phyloP scores from a whole-genome alignment of 2,113 vertebrate species.

The Acrocephalus arundinaceus region DNA sequence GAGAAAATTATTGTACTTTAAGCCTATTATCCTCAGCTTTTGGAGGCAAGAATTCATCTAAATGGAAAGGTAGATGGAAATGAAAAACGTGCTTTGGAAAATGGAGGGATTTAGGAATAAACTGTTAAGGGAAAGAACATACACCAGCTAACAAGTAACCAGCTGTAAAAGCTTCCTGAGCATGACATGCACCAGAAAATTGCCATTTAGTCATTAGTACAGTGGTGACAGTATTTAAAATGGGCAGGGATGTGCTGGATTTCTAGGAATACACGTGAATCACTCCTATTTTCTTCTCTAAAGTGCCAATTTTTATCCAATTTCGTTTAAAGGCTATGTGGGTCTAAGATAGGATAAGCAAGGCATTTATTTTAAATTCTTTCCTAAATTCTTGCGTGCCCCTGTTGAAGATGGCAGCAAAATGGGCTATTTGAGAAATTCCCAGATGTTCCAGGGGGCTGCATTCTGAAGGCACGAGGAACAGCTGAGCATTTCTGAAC shows the following conservation, averaged over 20 bases:
- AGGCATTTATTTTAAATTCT: neutral
- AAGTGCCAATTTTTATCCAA: neutral
- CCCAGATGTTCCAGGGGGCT: neutral
- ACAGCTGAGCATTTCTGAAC: slow-evolving; percentile 6
- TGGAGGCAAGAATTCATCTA: neutral
- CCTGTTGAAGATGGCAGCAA: neutral
- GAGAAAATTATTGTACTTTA: neutral
- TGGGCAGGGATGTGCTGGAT: neutral
- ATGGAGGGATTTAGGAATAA: neutral
- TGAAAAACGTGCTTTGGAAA: neutral
- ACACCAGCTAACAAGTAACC: neutral
- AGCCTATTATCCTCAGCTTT: neutral
- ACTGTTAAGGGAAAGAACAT: neutral
- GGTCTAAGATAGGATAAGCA: neutral
- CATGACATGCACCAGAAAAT: neutral
- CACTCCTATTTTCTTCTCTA: neutral
- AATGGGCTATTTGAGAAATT: neutral
- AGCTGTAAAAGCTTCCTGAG: neutral
- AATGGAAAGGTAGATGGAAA: neutral
- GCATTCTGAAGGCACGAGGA: neutral
- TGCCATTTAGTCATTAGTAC: neutral
- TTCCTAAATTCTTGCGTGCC: neutral
- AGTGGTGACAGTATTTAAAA: neutral
- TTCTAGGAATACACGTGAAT: neutral
- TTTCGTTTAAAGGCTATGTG: neutral